Evolutionary conservation across 1,140 invertebrate genomes (phyloP).

Genomic region (Leguminivora glycinivorella): DNA sequence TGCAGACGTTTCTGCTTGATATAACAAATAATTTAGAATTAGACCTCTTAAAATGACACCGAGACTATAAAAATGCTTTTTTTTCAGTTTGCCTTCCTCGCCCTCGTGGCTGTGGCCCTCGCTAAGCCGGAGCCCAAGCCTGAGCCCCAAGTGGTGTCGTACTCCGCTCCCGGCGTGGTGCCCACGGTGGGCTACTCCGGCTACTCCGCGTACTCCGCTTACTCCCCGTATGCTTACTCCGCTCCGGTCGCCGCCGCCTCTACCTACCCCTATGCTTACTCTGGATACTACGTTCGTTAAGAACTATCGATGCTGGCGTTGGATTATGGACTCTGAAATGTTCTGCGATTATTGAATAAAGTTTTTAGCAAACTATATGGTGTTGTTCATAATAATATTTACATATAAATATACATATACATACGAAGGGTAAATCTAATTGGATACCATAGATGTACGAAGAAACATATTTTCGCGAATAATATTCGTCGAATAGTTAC

Average conservation of each 20-base stretch:
- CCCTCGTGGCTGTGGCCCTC: slow-evolving; percentile 75
- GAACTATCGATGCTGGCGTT: neutral
- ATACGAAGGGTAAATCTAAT: no score
- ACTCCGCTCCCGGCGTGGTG: slow-evolving; percentile 47
- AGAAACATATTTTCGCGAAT: no score
- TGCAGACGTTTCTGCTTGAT: no score
- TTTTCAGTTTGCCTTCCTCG: slow-evolving; percentile 73
- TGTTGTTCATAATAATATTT: neutral
- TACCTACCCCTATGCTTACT: slow-evolving; percentile 33
- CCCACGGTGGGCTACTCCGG: slow-evolving; percentile 62
- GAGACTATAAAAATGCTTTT: slow-evolving; percentile 4
- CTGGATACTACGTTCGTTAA: slow-evolving; percentile 50
- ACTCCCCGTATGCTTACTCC: slow-evolving; percentile 40
- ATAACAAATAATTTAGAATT: no score
- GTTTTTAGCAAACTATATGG: neutral
- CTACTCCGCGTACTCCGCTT: slow-evolving; percentile 45
- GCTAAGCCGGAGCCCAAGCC: slow-evolving; percentile 64
- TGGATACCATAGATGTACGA: no score
- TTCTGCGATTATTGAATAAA: neutral
- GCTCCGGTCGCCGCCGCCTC: slow-evolving; percentile 35
- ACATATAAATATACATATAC: neutral
- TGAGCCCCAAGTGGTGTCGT: slow-evolving; percentile 52
- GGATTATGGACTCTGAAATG: neutral
- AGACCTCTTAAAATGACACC: no score
- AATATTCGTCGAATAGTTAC: no score